Percentiles rank a stretch among this genome's conserved stretches.
phyloP scores from a whole-genome alignment of 2,888 invertebrate genomes.

The Caenorhabditis japonica region DNA sequence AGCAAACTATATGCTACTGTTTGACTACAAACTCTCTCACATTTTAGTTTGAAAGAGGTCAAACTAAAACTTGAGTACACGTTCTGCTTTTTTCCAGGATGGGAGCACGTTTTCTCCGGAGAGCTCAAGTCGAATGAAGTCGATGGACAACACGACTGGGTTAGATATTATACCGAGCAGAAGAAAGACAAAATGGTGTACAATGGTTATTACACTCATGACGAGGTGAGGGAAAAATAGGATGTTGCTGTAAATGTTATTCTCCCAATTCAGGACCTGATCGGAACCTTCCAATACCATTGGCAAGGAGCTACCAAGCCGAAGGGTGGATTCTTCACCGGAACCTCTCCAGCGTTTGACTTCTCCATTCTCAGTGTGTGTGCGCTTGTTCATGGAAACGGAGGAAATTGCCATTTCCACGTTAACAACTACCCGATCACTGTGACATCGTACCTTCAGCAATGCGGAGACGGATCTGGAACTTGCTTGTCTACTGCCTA shows the following conservation, averaged over 20 bases:
- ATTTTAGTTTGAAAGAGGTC: conserved; percentile 1
- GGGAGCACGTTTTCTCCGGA: conserved; percentile 77
- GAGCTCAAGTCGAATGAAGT: conserved; percentile 65
- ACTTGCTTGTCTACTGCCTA: conserved; percentile 71
- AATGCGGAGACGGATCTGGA: conserved; percentile 64
- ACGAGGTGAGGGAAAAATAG: conserved; percentile 47
- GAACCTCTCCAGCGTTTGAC: conserved; percentile 76
- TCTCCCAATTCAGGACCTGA: conserved; percentile 68
- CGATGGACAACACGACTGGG: conserved; percentile 77
- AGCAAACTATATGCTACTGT: conserved; percentile 37
- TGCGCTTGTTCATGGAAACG: conserved; percentile 69
- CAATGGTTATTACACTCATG: conserved; percentile 72
- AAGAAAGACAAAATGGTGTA: conserved; percentile 74
- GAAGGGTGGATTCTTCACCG: conserved; percentile 74
- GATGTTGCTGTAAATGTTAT: not conserved
- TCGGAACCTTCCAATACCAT: conserved; percentile 75
- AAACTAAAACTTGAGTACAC: not conserved
- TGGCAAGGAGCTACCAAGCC: conserved; percentile 71
- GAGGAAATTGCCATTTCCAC: conserved; percentile 68
- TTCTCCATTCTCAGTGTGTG: conserved; percentile 74
- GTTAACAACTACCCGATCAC: conserved; percentile 60
- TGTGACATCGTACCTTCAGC: conserved; percentile 71
- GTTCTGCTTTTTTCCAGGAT: conserved; percentile 54
- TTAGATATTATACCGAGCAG: conserved; percentile 73
- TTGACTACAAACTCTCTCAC: conserved; percentile 42